phyloP scores from a whole-genome alignment of 2,888 invertebrate genomes.

The Vanessa cardui region DNA sequence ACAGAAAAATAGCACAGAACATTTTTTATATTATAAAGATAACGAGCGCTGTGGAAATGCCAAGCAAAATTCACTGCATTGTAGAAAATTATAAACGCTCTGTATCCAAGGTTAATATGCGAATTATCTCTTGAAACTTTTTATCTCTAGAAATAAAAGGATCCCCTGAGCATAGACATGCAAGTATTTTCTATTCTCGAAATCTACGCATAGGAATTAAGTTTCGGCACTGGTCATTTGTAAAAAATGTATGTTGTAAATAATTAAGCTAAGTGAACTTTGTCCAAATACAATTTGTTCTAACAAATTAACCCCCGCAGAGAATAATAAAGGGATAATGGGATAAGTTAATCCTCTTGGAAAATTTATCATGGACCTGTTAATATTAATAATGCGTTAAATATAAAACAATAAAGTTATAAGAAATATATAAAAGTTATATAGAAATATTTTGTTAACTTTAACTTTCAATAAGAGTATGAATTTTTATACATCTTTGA shows the following conservation, averaged over 20 bases:
- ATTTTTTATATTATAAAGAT: no score
- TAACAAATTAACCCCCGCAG: background rate
- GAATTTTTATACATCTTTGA: no score
- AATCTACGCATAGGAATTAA: background rate
- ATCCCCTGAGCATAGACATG: background rate
- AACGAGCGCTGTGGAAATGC: no score
- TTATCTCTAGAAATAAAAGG: background rate
- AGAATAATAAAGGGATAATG: conserved; percentile 5
- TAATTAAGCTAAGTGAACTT: background rate
- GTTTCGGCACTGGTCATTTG: background rate
- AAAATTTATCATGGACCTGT: background rate
- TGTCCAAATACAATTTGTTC: background rate
- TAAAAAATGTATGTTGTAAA: conserved; percentile 1
- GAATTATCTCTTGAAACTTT: background rate
- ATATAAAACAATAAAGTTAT: no score
- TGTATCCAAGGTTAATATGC: no score
- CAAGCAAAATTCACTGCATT: no score
- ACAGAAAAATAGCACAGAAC: no score
- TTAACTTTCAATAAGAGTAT: background rate
- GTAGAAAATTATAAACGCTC: no score
- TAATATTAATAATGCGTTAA: background rate
- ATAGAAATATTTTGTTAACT: background rate
- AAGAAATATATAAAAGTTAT: background rate
- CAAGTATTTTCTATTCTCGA: background rate
- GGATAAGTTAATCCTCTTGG: conserved; percentile 5